Percentiles rank a stretch among this genome's conserved stretches.
Evolutionary conservation across 2,113 vertebrate species (phyloP).

Genomic region (Scomber scombrus): DNA sequence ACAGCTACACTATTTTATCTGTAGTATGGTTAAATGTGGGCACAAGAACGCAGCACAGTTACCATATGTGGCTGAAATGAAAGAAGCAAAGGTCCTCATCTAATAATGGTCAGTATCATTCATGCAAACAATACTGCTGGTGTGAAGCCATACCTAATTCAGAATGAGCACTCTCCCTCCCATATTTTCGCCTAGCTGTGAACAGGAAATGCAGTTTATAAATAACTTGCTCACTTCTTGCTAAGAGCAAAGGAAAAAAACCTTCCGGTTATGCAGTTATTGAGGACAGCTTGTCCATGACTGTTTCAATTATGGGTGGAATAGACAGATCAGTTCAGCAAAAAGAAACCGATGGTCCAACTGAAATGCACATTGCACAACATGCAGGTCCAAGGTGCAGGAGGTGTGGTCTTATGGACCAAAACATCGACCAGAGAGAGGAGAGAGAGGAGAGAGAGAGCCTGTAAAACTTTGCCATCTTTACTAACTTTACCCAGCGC

Average conservation of each 20-base stretch:
- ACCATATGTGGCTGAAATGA: conserved; percentile 46
- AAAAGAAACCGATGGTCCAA: not conserved
- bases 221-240: conserved; percentile 77
- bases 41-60: conserved; percentile 41
- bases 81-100: conserved; percentile 34
- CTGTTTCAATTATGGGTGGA: not conserved
- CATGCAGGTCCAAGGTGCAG: not conserved
- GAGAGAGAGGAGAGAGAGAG: no score
- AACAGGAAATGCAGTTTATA: conserved; percentile 82
- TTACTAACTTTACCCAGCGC: not conserved
- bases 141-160: conserved; percentile 14
- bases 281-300: conserved; percentile 22
- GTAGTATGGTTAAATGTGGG: conserved; percentile 25
- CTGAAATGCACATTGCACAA: not conserved
- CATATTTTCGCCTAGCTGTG: conserved; percentile 64
- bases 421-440: conserved; percentile 1
- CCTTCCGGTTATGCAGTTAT: conserved; percentile 25
- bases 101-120: conserved; percentile 20
- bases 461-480: not conserved
- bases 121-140: conserved; percentile 4
- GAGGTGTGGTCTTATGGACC: not conserved
- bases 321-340: not conserved
- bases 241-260: conserved; percentile 52
- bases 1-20: conserved; percentile 23
- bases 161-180: not conserved